Evolutionary conservation across 2,888 invertebrate species (phyloP), one percentile per base, ranked within the genome.

Genomic region (Pheosia tremula): DNA sequence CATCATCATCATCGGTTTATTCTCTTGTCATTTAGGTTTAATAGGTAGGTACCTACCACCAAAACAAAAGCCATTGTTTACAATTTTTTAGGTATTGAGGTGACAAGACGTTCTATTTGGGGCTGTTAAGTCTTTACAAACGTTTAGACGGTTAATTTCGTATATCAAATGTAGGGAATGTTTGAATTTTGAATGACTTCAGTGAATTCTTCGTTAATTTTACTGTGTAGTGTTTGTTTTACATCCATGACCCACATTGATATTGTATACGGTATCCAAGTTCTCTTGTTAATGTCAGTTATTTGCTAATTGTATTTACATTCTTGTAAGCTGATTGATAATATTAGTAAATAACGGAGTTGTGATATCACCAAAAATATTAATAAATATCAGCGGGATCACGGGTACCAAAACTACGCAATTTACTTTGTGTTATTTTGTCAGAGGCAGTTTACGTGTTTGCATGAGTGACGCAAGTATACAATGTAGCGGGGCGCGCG

Each of bases 181-280:
- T 47, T 11, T 11, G 4, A 47, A n/a, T n/a, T 41, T 41, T 41
- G 8, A 41, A 11, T 47, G 9, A 9, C 5, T 47, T 0, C 11
- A 50, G n/a, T 50, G 4, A 50, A 24, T 24, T 50, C 10, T 24
- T 50, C 24, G 24, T 24, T 50, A 24, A 50, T 50, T 69, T 72
- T 71, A 66, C 68, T 74, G 71, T 69, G 71, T 72, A 75, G 74
- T 80, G 75, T 80, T 74, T 75, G 77, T 75, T 69, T 74, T 76
- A 85, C 80, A 85, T 86, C 73, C 70, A 68, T 82, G 89, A 79
- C 87, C 87, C 75, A 89, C 78, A 79, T 89, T 77, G 90, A 88
- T 90, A 90, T 63, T 71, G 82, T 84, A 83, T 85, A 84, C 81
- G 62, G 68, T 64, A 67, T 70, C 68, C 64, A 72, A 73, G 77